Evolutionary conservation across 2,113 vertebrate species (phyloP), one percentile per base, ranked within the genome.

Genomic region (Dasypus novemcinctus): DNA sequence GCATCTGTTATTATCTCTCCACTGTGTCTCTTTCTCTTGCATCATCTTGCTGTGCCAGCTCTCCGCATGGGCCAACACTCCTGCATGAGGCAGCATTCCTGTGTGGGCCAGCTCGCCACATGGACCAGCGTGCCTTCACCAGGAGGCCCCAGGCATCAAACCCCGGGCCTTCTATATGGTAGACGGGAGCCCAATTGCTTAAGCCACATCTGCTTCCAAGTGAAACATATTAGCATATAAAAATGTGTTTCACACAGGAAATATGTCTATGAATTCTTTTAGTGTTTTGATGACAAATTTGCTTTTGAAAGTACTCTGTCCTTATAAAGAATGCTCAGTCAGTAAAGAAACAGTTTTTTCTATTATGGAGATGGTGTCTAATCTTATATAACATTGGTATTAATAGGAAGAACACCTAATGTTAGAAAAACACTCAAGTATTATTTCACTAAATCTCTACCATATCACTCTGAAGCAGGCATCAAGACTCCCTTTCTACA

Each of bases 151-250:
- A n/a, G n/a, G n/a, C n/a, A n/a, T n/a, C n/a, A n/a, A n/a, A n/a
- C n/a, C n/a, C n/a, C n/a, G n/a, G n/a, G n/a, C n/a, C n/a, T n/a
- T n/a, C n/a, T n/a, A n/a, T n/a, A n/a, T n/a, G n/a, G n/a, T n/a
- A n/a, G n/a, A n/a, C n/a, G n/a, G n/a, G n/a, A n/a, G n/a, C n/a
- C n/a, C n/a, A n/a, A n/a, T n/a, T n/a, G n/a, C n/a, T n/a, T n/a
- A n/a, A n/a, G n/a, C n/a, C n/a, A n/a, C n/a, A n/a, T n/a, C n/a
- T n/a, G n/a, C n/a, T n/a, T n/a, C n/a, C n/a, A n/a, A n/a, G n/a
- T n/a, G n/a, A 95, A 96, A 46, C 15, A 18, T 92, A 93, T 98
- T 82, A 96, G 43, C 61, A 54, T 31, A 90, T 3, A 43, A 64
- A 57, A 85, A 7, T 31, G 1, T 41, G 13, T 10, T 95, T 25